Evolutionary conservation across 2,113 vertebrate species (phyloP).

Genomic region (Scatophagus argus): DNA sequence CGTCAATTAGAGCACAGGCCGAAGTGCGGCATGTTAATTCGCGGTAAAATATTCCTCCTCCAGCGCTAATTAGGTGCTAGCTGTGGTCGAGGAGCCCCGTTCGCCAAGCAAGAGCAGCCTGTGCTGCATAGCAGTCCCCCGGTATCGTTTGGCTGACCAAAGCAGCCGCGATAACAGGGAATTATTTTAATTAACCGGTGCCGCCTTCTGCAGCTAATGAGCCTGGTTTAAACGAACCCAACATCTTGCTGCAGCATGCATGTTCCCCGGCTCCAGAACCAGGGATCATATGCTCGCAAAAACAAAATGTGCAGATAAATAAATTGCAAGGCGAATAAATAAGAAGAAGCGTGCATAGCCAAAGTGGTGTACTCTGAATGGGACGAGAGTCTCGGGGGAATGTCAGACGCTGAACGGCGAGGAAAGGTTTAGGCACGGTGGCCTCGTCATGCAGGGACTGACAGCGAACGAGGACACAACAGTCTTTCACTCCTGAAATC

Average conservation of each 20-base stretch:
- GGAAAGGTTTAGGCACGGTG: background rate
- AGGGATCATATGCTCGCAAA: constrained; percentile 20
- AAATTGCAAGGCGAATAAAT: constrained; percentile 48
- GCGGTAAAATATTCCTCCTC: constrained; percentile 85
- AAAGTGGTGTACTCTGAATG: constrained; percentile 51
- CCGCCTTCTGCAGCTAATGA: constrained; percentile 87
- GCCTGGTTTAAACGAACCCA: constrained; percentile 78
- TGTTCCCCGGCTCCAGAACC: constrained; percentile 39
- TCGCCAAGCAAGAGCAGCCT: constrained; percentile 70
- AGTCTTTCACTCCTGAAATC: constrained; percentile 10
- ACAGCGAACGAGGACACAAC: background rate
- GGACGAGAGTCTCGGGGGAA: constrained; percentile 7
- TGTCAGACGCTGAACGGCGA: background rate
- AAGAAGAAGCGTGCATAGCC: constrained; percentile 30
- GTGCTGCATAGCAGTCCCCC: constrained; percentile 77
- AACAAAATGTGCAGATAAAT: constrained; percentile 57
- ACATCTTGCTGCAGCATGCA: constrained; percentile 70
- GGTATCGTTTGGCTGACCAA: constrained; percentile 86
- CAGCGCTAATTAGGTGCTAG: constrained; percentile 82
- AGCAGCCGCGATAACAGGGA: constrained; percentile 84
- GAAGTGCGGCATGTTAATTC: constrained; percentile 83
- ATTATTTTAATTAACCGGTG: constrained; percentile 88
- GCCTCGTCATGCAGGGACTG: constrained; percentile 10
- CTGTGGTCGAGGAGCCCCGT: constrained; percentile 64
- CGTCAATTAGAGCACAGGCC: constrained; percentile 82